Base-by-base conservation (phyloP, 2,888 invertebrate genomes). In the Ormyrus rosae region DNA sequence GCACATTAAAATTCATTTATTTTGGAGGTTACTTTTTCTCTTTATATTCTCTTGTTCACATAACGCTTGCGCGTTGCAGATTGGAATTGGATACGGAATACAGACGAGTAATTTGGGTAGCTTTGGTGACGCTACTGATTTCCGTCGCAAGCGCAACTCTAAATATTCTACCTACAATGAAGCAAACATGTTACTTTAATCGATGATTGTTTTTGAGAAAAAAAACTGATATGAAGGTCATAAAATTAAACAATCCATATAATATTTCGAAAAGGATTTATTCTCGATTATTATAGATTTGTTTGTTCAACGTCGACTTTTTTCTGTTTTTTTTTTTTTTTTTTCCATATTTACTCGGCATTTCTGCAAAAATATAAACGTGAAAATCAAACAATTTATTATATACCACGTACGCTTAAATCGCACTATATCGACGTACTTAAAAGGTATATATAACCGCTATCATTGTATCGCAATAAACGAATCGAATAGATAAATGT, bases 281-380 rank as follows among this genome's bases (percentile, higher is more conserved):
- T 80, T 80, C 69, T 68, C 51, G 53, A 65, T 65, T 68, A 81
- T 80, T 67, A 67, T 63, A 19, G 48, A 45, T 78, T 82, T 79
- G 8, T 61, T 72, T 55, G 70, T 75, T 83, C 46, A 73, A 68
- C 72, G 64, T 76, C 61, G 50, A 70, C 56, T 65, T 73, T 63
- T 56, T 50, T 69, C 10, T 67, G 9, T 69, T 56, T 60, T 75
- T 70, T 58, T 71, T 60, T 63, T 19, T 10, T 51, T 61, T 77
- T 67, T 65, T 68, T 61, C 53, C 60, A 71, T 74, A 74, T 82
- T 83, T 81, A 64, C 73, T 78, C 75, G 67, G 74, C 81, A 80
- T 78, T 78, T 80, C 75, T 83, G 82, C 78, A 82, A 82, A 84
- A 83, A 83, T 81, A 82, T 83, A 83, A 83, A 83, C 65, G 72